A percentile compares a stretch with the other conserved stretches of the same genome.
These are phyloP conservation scores for Albula goreensis DNA, from an alignment of 2,113 vertebrate genomes.

Conservation along the genomic window DNA sequence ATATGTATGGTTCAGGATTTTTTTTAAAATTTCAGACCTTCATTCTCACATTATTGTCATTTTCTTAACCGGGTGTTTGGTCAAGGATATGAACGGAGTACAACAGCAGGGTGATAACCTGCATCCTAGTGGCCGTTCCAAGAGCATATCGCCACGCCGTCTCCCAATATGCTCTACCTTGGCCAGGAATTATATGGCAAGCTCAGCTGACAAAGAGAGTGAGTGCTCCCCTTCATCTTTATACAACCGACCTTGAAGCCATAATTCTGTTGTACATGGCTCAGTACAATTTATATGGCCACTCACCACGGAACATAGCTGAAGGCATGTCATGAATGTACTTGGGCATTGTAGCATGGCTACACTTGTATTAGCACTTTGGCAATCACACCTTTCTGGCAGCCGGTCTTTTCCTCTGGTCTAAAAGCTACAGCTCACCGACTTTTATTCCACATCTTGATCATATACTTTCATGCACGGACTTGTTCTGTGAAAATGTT, in stretches of 20 bases:
- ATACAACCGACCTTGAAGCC: no score
- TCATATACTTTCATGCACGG: background rate
- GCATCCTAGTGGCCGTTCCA: no score
- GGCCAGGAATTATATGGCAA: slow-evolving; percentile 29
- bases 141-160: no score
- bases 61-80: no score
- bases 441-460: background rate
- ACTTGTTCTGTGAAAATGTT: background rate
- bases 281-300: slow-evolving; percentile 23
- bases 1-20: no score
- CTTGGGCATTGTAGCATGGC: slow-evolving; percentile 16
- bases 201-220: no score
- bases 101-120: no score
- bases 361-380: background rate
- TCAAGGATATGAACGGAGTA: no score
- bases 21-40: no score
- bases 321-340: slow-evolving; percentile 5
- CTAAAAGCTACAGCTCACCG: background rate
- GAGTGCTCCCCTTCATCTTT: no score
- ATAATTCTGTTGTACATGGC: background rate
- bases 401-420: background rate
- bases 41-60: no score
- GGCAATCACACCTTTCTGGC: background rate
- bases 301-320: slow-evolving; percentile 16
- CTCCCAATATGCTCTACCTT: background rate